Evolutionary conservation across 2,113 vertebrate species (phyloP).

Genomic region (Elephantulus edwardii): DNA sequence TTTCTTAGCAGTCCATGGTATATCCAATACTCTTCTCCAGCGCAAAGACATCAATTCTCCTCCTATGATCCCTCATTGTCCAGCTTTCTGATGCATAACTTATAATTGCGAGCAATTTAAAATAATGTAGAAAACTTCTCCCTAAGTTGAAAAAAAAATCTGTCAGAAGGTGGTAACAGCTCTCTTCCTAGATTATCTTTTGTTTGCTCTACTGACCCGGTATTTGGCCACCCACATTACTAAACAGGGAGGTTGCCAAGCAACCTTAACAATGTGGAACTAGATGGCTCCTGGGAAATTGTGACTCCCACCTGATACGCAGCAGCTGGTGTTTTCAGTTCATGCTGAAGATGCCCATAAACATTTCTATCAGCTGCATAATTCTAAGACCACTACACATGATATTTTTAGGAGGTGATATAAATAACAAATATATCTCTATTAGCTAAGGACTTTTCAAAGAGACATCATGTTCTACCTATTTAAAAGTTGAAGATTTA

Average conservation of each 20-base stretch:
- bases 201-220: constrained; percentile 21
- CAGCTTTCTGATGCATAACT: no score
- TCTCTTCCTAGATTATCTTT: background rate
- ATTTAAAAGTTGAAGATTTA: background rate
- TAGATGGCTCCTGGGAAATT: background rate
- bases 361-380: constrained; percentile 20
- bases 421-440: constrained; percentile 52
- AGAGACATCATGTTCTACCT: background rate
- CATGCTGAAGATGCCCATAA: background rate
- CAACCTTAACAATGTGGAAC: background rate
- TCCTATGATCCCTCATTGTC: no score
- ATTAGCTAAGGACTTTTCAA: constrained; percentile 22
- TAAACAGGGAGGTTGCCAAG: background rate
- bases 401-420: constrained; percentile 58
- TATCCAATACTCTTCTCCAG: no score
- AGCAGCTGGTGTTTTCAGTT: constrained; percentile 38
- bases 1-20: no score
- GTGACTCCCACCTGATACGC: background rate
- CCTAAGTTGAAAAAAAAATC: background rate
- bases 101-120: no score
- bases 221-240: background rate
- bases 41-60: no score
- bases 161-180: background rate
- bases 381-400: constrained; percentile 9
- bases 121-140: background rate